phyloP scores from a whole-genome alignment of 2,113 vertebrate genomes.

The Chaetorhynchus papuensis region DNA sequence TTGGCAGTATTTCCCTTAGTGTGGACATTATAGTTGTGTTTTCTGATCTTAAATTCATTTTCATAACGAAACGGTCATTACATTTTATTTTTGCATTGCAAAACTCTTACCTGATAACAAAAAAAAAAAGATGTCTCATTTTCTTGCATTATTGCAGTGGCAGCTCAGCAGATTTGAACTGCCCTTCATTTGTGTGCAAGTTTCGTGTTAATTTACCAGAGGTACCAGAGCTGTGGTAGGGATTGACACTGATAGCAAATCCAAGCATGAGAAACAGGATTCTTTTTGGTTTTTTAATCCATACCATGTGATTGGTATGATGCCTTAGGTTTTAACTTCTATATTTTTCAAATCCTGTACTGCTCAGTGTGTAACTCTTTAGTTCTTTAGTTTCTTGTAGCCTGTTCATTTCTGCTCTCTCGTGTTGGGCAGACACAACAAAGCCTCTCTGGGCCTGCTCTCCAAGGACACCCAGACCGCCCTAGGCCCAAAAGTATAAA shows the following conservation, averaged over 20 bases:
- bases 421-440: too few relatives aligned
- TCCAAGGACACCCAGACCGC: too few relatives aligned
- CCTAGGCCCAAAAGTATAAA: too few relatives aligned
- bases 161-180: not conserved
- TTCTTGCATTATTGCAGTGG: not conserved
- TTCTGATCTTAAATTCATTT: not conserved
- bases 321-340: too few relatives aligned
- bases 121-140: not conserved
- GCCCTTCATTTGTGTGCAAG: not conserved
- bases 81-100: not conserved
- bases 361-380: too few relatives aligned
- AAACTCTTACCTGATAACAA: not conserved
- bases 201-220: not conserved
- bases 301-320: not conserved
- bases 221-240: not conserved
- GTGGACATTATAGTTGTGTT: not conserved
- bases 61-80: not conserved
- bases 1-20: not conserved
- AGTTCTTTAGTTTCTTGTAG: too few relatives aligned
- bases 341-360: too few relatives aligned
- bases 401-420: too few relatives aligned
- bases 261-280: accelerated
- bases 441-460: too few relatives aligned
- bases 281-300: not conserved
- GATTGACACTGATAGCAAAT: not conserved